Base-by-base conservation (phyloP, 2,113 vertebrate genomes). In the human (Homo sapiens) region DNA sequence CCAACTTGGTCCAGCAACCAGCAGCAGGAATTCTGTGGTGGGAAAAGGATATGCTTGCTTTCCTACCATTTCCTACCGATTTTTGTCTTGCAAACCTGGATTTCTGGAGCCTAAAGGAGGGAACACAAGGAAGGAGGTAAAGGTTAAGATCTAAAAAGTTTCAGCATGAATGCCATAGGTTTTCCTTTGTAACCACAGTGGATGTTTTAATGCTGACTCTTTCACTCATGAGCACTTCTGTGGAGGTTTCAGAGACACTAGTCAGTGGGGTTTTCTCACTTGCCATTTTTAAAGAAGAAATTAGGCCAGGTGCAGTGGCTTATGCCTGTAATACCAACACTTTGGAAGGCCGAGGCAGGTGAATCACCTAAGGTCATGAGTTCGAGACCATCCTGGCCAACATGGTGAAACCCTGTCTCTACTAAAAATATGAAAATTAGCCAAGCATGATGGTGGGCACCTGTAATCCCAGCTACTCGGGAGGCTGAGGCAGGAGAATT, bases 151-250 rank as follows among this genome's bases (percentile, higher is more conserved):
- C 3, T 13, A 0, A 48, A 32, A 38, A 11, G 5, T 85, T 78
- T 3, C 18, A 32, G 10, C 14, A 81, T 0, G 6, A 8, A 55
- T n/a, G 10, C 9, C 4, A 16, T 20, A 66, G 14, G 2, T 43
- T 80, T 84, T 38, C 18, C 3, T 97, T 66, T 89, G 64, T n/a
- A 27, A 5, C 20, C 10, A 14, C 35, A 75, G 6, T 14, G 38
- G 6, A 72, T n/a, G 5, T 61, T 78, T 90, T 38, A 73, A 32
- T 22, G n/a, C 22, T 55, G 8, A 80, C 16, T 76, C 2, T 90
- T 78, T 64, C 23, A 75, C 35, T n/a, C n/a, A 50, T 1, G 4
- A 50, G 5, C 6, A 32, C 6, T 66, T 93, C 22, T 43, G 8
- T 70, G 23, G 23, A 20, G 17, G 76, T 66, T 76, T 94, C 45